Evolutionary conservation across 1,140 invertebrate species (phyloP).

Genomic region (Melanaphis sacchari): DNA sequence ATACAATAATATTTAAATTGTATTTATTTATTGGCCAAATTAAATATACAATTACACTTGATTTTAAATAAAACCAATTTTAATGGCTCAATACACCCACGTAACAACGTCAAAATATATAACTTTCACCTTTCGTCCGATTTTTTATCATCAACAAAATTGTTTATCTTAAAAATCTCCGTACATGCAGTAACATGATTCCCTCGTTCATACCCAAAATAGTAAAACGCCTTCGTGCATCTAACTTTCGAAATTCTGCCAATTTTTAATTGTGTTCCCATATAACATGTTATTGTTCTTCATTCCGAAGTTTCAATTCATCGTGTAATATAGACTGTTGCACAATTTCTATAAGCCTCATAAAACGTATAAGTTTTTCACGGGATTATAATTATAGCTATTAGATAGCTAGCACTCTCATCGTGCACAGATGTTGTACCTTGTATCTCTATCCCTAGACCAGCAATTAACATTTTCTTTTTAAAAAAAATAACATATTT

Average conservation of each 20-base stretch:
- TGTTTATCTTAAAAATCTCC: not conserved
- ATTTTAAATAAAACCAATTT: conserved; percentile 21
- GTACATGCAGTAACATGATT: not conserved
- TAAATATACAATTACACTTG: not conserved
- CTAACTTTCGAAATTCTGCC: conserved; percentile 13
- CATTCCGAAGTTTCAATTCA: not conserved
- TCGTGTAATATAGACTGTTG: conserved; percentile 34
- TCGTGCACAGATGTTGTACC: not conserved
- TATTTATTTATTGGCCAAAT: not conserved
- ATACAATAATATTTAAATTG: not conserved
- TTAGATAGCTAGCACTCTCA: conserved; percentile 10
- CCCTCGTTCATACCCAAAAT: not conserved
- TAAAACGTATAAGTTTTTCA: conserved; percentile 30
- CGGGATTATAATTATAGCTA: conserved; percentile 44
- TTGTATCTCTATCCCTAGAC: conserved; percentile 18
- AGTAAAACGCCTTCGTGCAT: conserved; percentile 18
- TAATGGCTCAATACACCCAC: conserved; percentile 8
- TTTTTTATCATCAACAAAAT: conserved; percentile 12
- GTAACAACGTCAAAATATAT: not conserved
- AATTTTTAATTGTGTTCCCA: conserved; percentile 45
- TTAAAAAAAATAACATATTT: conserved; percentile 13
- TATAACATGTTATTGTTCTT: conserved; percentile 41
- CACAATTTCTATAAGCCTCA: conserved; percentile 20
- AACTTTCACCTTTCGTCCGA: conserved; percentile 34
- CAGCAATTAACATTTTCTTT: conserved; percentile 43